Conservation (phyloP, 2,113 vertebrate species). For the Rhadina sibilatrix region DNA sequence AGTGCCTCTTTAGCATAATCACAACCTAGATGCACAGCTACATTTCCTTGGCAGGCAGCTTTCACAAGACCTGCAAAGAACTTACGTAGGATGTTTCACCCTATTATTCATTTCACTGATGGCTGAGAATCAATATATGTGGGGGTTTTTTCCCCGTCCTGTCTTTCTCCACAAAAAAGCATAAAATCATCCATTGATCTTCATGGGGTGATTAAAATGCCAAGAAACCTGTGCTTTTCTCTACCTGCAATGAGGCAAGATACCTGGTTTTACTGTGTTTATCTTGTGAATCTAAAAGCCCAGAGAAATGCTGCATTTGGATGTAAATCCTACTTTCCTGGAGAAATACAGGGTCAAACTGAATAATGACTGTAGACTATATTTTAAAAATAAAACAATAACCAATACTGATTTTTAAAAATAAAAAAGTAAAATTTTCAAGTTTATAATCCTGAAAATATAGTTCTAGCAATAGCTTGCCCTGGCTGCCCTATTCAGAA, state of each 20-base stretch:
- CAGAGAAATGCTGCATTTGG: not conserved
- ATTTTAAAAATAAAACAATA: not conserved
- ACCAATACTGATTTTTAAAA: not conserved
- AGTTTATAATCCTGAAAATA: not conserved
- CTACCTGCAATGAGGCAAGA: not conserved
- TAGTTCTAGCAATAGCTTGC: not conserved
- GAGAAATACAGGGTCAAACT: not conserved
- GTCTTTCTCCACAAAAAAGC: not conserved
- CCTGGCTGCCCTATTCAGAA: not conserved
- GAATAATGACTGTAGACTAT: not conserved
- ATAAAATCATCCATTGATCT: conserved; percentile 29
- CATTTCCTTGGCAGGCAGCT: conserved; percentile 55
- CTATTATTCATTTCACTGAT: conserved; percentile 26
- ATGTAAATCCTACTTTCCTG: not conserved
- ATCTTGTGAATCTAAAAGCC: not conserved
- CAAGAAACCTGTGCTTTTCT: not conserved
- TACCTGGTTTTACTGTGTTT: not conserved
- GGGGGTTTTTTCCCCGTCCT: not conserved
- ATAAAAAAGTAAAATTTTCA: not conserved
- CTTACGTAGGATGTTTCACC: not conserved
- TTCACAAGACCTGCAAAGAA: conserved; percentile 54
- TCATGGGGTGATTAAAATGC: not conserved
- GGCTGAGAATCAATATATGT: not conserved
- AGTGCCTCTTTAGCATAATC: conserved; percentile 76
- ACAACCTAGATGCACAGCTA: conserved; percentile 45